Base-by-base conservation (phyloP, 2,888 invertebrate genomes). In the Phengaris arion region DNA sequence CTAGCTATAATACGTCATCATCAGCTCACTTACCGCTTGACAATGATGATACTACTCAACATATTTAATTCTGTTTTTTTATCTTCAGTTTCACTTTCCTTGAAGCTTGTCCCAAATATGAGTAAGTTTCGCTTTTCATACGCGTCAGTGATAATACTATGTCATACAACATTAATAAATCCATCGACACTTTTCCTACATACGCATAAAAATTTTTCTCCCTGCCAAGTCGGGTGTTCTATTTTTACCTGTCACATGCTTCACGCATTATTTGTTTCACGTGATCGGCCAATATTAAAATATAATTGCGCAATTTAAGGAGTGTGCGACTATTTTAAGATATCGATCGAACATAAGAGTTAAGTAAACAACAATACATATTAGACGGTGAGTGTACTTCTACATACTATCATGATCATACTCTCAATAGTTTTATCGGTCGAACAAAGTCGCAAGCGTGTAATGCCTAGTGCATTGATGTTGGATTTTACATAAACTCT, bases 181-280 rank as follows among this genome's bases (percentile, higher is more conserved):
- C 77, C 69, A 69, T 79, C 76, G 75, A 15, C 79, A 74, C 59
- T 73, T 76, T 54, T 57, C 78, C 68, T 15, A 74, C 70, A 69
- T 76, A 77, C 80, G 78, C 79, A 75, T 76, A 74, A 74, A 22
- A 74, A 68, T 59, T 72, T 74, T 72, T 51, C 55, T 51, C 75
- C 46, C 75, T 77, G 80, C 80, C 80, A 80, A 80, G 72, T 77
- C 78, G 74, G 75, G 51, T 77, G 74, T 64, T 76, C 76, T 75
- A 77, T 77, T 76, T 76, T 77, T 77, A 69, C 59, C 70, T 48
- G 59, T 73, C 74, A 74, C 76, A 77, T 64, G 75, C 75, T 74
- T 70, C 75, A 75, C 77, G 68, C 57, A 70, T 57, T 70, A 68
- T 74, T 46, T 35, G 35, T 35, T 46, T 52, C 72, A 72, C 54